phyloP scores from a whole-genome alignment of 2,797 vertebrate species.

The Sebastes miniatus region DNA sequence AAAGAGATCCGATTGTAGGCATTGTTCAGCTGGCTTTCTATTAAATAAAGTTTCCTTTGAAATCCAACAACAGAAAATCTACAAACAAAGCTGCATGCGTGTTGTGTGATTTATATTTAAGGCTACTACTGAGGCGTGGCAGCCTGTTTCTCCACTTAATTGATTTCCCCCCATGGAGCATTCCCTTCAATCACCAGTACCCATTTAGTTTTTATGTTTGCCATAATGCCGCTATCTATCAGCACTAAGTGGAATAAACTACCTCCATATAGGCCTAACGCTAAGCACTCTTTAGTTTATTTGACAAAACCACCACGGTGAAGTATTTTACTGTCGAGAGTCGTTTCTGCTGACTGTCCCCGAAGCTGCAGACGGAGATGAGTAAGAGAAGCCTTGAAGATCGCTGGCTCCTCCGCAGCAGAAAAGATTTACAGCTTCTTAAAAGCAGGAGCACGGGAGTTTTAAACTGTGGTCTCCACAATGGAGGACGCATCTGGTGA shows the following conservation, averaged over 20 bases:
- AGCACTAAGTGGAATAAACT: constrained; percentile 19
- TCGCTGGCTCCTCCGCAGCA: constrained; percentile 5
- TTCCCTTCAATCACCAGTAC: constrained; percentile 38
- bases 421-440: constrained; percentile 40
- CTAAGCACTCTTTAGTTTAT: constrained; percentile 23
- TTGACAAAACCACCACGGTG: not conserved
- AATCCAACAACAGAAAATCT: constrained; percentile 1
- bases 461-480: constrained; percentile 34
- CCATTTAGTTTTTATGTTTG: constrained; percentile 39
- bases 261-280: not conserved
- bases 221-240: constrained; percentile 34
- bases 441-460: constrained; percentile 13
- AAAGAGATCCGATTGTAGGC: constrained; percentile 1
- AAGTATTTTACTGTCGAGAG: constrained; percentile 3
- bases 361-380: not conserved
- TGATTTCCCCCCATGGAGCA: constrained; percentile 48
- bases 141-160: constrained; percentile 43
- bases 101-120: constrained; percentile 51
- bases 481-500: constrained; percentile 19
- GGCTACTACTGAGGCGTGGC: constrained; percentile 29
- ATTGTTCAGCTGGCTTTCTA: constrained; percentile 2
- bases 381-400: not conserved
- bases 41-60: constrained; percentile 9
- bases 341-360: constrained; percentile 16
- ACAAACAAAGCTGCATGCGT: constrained; percentile 43